A percentile compares a stretch with the other conserved stretches of the same genome.
These are phyloP conservation scores for Nomada flava DNA, from an alignment of 2,888 invertebrate genomes.

Conservation along the genomic window DNA sequence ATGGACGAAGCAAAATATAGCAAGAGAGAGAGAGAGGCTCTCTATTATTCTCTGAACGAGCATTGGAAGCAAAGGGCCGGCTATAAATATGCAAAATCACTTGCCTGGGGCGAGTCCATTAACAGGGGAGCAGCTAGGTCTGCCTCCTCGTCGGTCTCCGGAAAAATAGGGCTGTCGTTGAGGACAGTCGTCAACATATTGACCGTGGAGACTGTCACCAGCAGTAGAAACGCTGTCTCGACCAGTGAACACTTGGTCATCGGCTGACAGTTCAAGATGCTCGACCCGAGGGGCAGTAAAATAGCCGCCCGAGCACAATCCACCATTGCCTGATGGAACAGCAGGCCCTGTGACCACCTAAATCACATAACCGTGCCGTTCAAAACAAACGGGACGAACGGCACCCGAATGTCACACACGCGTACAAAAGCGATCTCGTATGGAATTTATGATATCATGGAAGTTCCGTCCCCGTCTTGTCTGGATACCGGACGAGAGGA, in stretches of 20 bases:
- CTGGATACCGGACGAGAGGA: no score
- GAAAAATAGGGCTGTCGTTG: slow-evolving; percentile 94
- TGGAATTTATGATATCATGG: no score
- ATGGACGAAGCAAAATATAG: no score
- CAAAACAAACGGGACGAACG: no score
- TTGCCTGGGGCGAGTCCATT: slow-evolving; percentile 91
- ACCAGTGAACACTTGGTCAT: slow-evolving; percentile 94
- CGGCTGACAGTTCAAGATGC: slow-evolving; percentile 92
- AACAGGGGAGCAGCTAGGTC: slow-evolving; percentile 90
- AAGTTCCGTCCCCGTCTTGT: no score
- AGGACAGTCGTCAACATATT: slow-evolving; percentile 95
- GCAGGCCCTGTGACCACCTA: slow-evolving; percentile 94
- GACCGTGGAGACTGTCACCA: slow-evolving; percentile 95
- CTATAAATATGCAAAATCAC: background rate
- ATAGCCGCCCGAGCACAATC: slow-evolving; percentile 93
- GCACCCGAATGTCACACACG: no score
- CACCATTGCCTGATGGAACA: slow-evolving; percentile 94
- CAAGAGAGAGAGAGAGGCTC: no score
- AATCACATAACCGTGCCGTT: slow-evolving; percentile 57
- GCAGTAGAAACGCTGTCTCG: slow-evolving; percentile 94
- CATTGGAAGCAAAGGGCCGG: background rate
- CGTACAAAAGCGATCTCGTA: no score
- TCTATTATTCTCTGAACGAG: no score
- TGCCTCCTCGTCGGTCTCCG: slow-evolving; percentile 90
- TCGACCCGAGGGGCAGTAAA: slow-evolving; percentile 91